Evolutionary conservation across 2,797 vertebrate species (phyloP).

Genomic region (Peromyscus eremicus): DNA sequence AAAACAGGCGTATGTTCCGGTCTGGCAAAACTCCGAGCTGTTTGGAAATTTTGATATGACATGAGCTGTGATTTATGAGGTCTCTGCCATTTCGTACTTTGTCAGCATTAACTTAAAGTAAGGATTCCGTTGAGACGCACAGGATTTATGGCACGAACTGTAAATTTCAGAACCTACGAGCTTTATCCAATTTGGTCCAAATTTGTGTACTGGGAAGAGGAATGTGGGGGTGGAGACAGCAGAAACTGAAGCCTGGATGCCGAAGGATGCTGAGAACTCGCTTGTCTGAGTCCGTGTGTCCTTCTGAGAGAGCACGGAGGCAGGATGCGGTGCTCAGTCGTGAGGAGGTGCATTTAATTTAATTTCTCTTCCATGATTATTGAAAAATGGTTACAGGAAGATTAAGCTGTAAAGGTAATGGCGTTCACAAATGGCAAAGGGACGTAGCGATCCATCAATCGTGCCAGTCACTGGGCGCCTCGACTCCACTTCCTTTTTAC

Average conservation of each 20-base stretch:
- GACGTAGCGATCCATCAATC: neutral
- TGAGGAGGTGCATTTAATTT: neutral
- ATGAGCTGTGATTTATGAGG: neutral
- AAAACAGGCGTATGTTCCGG: fast-evolving
- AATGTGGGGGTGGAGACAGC: fast-evolving
- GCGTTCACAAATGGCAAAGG: constrained; percentile 6
- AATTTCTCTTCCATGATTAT: constrained; percentile 53
- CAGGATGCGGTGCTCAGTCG: neutral
- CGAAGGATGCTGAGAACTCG: fast-evolving
- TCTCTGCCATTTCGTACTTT: neutral
- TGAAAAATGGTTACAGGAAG: constrained; percentile 73
- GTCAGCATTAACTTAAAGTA: neutral
- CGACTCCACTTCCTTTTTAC: neutral
- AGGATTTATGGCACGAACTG: fast-evolving
- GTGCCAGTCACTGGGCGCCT: neutral
- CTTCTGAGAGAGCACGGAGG: neutral
- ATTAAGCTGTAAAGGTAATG: constrained; percentile 55
- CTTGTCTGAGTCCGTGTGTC: neutral
- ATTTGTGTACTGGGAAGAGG: fast-evolving
- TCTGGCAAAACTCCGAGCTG: neutral
- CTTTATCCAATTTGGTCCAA: neutral
- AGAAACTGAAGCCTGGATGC: fast-evolving
- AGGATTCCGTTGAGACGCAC: neutral
- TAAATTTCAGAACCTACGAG: neutral
- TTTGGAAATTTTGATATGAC: neutral